phyloP scores from a whole-genome alignment of 35 echinoderm and acorn worm genomes.

The Lytechinus pictus region DNA sequence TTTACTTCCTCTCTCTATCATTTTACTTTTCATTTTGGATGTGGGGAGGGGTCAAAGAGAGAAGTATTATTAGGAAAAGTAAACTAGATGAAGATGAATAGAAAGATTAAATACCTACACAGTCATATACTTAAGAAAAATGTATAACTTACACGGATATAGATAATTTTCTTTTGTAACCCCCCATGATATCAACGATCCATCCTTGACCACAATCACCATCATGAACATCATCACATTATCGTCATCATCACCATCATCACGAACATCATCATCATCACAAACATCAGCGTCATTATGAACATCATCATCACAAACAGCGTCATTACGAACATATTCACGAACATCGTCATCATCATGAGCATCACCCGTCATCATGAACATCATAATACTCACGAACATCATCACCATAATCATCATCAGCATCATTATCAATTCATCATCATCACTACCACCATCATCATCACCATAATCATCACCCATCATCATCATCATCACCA shows the following conservation, averaged over 20 bases:
- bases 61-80: too few relatives aligned
- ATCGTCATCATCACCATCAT: neutral
- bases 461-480: constrained; percentile 4
- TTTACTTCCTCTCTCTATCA: too few relatives aligned
- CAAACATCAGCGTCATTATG: neutral
- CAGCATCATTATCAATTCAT: constrained; percentile 38
- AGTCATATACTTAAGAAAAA: too few relatives aligned
- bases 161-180: too few relatives aligned
- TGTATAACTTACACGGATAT: too few relatives aligned
- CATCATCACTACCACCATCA: constrained; percentile 11
- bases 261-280: constrained; percentile 21
- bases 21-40: too few relatives aligned
- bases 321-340: neutral
- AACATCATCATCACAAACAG: neutral
- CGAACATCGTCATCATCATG: neutral
- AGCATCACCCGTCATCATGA: constrained; percentile 9
- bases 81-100: too few relatives aligned
- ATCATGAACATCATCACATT: neutral
- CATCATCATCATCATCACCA: constrained; percentile 32
- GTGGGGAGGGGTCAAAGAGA: too few relatives aligned
- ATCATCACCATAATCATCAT: constrained; percentile 14
- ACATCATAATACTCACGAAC: neutral
- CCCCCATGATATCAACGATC: too few relatives aligned
- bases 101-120: too few relatives aligned
- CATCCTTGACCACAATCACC: too few relatives aligned